phyloP scores from a whole-genome alignment of 1,140 invertebrate species.

The Heliothis subflexa region DNA sequence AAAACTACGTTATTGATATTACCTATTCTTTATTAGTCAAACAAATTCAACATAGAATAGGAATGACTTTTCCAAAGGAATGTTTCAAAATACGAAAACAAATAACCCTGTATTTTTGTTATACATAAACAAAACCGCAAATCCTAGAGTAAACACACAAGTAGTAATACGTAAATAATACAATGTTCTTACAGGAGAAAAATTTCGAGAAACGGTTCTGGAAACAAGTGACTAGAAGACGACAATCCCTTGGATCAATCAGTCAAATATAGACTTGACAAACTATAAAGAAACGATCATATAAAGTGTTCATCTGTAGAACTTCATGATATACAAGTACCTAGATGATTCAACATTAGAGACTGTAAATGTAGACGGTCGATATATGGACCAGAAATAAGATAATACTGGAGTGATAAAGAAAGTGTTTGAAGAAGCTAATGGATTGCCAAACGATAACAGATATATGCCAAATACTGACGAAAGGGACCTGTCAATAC shows the following conservation, averaged over 20 bases:
- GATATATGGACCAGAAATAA: conserved; percentile 15
- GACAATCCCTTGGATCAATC: conserved; percentile 80
- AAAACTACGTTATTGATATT: background rate
- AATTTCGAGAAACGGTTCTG: conserved; percentile 83
- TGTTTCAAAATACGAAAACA: background rate
- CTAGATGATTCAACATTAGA: conserved; percentile 37
- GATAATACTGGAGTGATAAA: conserved; percentile 8
- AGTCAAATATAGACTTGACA: conserved; percentile 75
- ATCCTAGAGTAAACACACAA: background rate
- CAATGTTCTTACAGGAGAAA: conserved; percentile 77
- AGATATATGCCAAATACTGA: conserved; percentile 75
- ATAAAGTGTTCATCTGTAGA: conserved; percentile 44
- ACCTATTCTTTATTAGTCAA: too few relatives aligned
- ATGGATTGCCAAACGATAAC: conserved; percentile 69
- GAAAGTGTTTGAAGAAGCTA: conserved; percentile 34
- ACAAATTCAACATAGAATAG: too few relatives aligned
- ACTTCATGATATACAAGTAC: conserved; percentile 31
- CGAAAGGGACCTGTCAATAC: conserved; percentile 77
- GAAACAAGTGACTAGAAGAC: conserved; percentile 84
- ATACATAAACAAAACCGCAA: background rate
- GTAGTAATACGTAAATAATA: conserved; percentile 26
- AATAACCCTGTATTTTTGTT: conserved; percentile 44
- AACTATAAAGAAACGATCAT: conserved; percentile 34
- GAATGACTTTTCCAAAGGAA: background rate
- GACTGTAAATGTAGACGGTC: conserved; percentile 36